These are phyloP conservation scores for Thyatira batis DNA, from an alignment of 2,888 invertebrate genomes.

Conservation along the genomic window DNA sequence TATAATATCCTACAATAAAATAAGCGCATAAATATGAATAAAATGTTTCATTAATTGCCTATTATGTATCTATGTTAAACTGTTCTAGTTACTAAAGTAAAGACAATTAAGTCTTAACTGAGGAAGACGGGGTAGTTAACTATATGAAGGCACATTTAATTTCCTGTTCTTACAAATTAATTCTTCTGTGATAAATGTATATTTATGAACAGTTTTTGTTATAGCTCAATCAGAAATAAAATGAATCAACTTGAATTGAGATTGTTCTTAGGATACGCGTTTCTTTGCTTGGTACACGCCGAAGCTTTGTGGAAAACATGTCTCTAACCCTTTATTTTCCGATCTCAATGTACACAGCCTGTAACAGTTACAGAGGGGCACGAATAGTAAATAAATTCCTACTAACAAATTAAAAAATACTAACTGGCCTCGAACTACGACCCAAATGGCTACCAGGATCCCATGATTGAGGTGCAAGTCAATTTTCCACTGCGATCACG, in stretches of 20 bases:
- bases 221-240: slow-evolving; percentile 14
- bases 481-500: slow-evolving; percentile 66
- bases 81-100: slow-evolving; percentile 9
- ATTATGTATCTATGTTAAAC: neutral
- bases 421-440: slow-evolving; percentile 31
- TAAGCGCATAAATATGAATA: neutral
- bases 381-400: slow-evolving; percentile 3
- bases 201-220: slow-evolving; percentile 17
- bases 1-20: neutral
- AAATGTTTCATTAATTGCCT: neutral
- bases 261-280: too few species aligned
- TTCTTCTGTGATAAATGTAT: slow-evolving; percentile 23
- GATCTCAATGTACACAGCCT: too few species aligned
- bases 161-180: slow-evolving; percentile 40
- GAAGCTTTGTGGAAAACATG: too few species aligned
- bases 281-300: too few species aligned
- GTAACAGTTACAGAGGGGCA: neutral
- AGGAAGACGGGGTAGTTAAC: slow-evolving; percentile 40
- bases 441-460: slow-evolving; percentile 43
- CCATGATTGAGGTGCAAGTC: slow-evolving; percentile 49
- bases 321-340: too few species aligned
- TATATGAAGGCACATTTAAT: slow-evolving; percentile 38
- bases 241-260: neutral
- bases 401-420: neutral
- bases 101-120: slow-evolving; percentile 32